Evolutionary conservation across 2,888 invertebrate genomes (phyloP), one percentile per base, ranked within the genome.

Genomic region (Drosophila testacea): DNA sequence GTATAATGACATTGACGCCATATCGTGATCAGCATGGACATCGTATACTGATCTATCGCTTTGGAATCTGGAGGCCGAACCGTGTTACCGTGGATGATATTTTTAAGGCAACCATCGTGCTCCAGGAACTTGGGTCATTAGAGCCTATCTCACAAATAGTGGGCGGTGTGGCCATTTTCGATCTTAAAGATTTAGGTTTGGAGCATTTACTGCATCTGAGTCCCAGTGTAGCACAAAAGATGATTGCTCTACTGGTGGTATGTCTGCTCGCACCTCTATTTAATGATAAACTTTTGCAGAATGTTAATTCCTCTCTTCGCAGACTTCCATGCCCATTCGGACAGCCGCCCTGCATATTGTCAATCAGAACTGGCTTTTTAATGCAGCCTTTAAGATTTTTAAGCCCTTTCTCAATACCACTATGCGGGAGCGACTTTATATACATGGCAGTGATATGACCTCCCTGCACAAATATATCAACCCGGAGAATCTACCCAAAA

Each of bases 301-400:
- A 7, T 28, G 1, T n/a, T 13, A 1, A 51, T 4, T 5, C 2
- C 4, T 52, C 13, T 30, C 30, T 55, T 81, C 93, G 7, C 92
- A 95, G 95, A 95, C 95, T 0, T 94, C 95, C 59, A 96, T 96
- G 90, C 96, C 96, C 0, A 94, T 96, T 87, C 95, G 94, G 55
- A 95, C 95, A 0, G 93, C 95, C 74, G 95, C 96, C 0, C 94
- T 97, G 62, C 97, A 97, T 92, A 94, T 97, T 55, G 94, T 97
- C 38, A 95, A 96, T 91, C 96, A 97, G 90, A 96, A 96, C 0
- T 96, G 96, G 96, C 92, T 96, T 6, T 96, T 97, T 90, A 96
- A 96, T 91, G 95, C 95, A 73, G 95, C 96, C 55, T 96, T 95
- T 91, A 95, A 94, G 74, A 94, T 96, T 16, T 96, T 97, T 92